Conservation (phyloP, 2,113 vertebrate genomes). For the Polyodon spathula region DNA sequence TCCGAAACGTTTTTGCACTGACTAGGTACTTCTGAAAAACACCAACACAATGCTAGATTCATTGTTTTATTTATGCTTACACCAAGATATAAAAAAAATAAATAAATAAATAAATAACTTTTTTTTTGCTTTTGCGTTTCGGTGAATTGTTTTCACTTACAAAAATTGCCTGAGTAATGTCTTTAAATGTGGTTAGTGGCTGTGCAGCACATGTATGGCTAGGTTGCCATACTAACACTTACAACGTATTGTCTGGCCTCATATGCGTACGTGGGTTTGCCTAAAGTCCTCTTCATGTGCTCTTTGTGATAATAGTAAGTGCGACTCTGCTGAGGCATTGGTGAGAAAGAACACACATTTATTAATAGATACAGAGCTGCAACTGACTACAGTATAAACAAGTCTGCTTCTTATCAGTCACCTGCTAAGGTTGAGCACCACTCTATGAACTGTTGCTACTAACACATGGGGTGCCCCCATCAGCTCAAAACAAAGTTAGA, state of each 20-base stretch:
- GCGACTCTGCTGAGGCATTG: conserved; percentile 71
- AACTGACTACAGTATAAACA: conserved; percentile 5
- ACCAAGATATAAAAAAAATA: too few species aligned
- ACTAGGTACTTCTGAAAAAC: too few species aligned
- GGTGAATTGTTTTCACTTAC: too few species aligned
- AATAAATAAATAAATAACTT: too few species aligned
- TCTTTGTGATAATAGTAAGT: conserved; percentile 90
- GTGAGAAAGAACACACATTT: conserved; percentile 66
- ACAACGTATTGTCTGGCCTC: conserved; percentile 96
- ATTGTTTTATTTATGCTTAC: too few species aligned
- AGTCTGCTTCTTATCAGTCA: neutral
- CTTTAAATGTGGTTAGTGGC: conserved; percentile 59
- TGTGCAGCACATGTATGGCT: conserved; percentile 43
- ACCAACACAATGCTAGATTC: too few species aligned
- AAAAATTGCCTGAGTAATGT: conserved; percentile 2
- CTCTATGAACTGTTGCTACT: neutral
- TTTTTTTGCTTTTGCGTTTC: too few species aligned
- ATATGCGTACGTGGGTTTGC: conserved; percentile 85
- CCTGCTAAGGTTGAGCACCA: neutral
- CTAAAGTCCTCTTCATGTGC: conserved; percentile 95
- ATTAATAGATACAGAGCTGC: conserved; percentile 36
- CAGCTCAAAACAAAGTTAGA: neutral
- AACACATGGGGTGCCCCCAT: neutral
- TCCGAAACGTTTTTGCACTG: too few species aligned
- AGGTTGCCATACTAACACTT: conserved; percentile 64